Evolutionary conservation across 2,113 vertebrate species (phyloP).

Genomic region (Grantiella picta): DNA sequence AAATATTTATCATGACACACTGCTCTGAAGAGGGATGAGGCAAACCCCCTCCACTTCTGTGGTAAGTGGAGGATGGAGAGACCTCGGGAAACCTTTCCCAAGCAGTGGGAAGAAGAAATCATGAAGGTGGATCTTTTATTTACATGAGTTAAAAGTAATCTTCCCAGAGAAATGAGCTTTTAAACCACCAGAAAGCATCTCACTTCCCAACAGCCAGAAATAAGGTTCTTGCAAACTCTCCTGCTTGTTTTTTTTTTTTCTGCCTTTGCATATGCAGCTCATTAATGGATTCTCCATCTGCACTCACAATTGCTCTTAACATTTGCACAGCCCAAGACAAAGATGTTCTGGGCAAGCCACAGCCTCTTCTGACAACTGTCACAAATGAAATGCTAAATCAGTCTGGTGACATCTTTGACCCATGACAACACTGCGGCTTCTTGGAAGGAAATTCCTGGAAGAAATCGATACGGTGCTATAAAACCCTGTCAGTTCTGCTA

Average conservation of each 20-base stretch:
- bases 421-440: neutral
- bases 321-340: neutral
- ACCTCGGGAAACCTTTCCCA: neutral
- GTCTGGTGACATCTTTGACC: conserved; percentile 41
- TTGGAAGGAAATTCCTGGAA: conserved; percentile 47
- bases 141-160: neutral
- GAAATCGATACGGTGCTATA: neutral
- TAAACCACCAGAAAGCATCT: neutral
- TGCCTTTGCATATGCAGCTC: neutral
- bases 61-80: neutral
- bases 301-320: conserved; percentile 23
- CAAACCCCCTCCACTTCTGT: neutral
- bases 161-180: neutral
- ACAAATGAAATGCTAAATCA: conserved; percentile 7
- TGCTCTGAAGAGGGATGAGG: neutral
- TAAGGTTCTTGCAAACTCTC: neutral
- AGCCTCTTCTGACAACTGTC: conserved; percentile 7
- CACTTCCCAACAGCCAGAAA: neutral
- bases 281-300: conserved; percentile 14
- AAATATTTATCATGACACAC: accelerated
- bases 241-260: neutral
- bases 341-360: neutral
- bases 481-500: conserved; percentile 20
- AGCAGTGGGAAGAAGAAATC: neutral
- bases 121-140: neutral